phyloP scores from a whole-genome alignment of 2,888 invertebrate species.

The Tridacna gigas region DNA sequence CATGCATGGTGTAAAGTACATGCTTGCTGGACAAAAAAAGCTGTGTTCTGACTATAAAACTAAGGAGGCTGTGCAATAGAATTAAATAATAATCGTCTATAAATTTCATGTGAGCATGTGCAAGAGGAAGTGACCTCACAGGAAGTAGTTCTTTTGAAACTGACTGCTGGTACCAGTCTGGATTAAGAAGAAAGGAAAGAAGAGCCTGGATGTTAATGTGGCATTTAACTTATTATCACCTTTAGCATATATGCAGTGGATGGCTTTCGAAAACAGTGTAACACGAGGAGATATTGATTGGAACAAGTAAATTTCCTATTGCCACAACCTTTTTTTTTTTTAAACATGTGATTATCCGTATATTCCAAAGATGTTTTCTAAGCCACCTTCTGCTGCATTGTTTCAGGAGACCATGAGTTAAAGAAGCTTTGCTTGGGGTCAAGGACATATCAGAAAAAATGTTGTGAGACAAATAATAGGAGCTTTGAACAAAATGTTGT shows the following conservation, averaged over 20 bases:
- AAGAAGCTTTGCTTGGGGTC: too few relatives aligned
- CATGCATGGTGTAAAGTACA: not conserved
- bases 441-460: too few relatives aligned
- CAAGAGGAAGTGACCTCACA: constrained; percentile 23
- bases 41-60: constrained; percentile 11
- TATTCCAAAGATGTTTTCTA: too few relatives aligned
- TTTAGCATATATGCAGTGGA: not conserved
- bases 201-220: not conserved
- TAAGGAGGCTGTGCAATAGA: constrained; percentile 27
- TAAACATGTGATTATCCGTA: too few relatives aligned
- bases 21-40: constrained; percentile 14
- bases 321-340: not conserved
- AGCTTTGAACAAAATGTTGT: too few relatives aligned
- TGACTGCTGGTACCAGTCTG: constrained; percentile 5
- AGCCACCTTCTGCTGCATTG: too few relatives aligned
- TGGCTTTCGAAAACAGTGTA: not conserved
- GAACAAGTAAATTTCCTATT: not conserved
- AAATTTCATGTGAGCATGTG: constrained; percentile 20
- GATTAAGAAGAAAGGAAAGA: not conserved
- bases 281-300: not conserved
- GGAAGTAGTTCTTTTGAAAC: constrained; percentile 6
- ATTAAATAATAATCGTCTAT: constrained; percentile 14
- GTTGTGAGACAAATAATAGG: too few relatives aligned
- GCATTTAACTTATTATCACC: not conserved
- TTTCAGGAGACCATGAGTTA: too few relatives aligned